These are phyloP conservation scores for Sminthurinus aureus DNA, from an alignment of 2,888 invertebrate genomes.

Conservation along the genomic window DNA sequence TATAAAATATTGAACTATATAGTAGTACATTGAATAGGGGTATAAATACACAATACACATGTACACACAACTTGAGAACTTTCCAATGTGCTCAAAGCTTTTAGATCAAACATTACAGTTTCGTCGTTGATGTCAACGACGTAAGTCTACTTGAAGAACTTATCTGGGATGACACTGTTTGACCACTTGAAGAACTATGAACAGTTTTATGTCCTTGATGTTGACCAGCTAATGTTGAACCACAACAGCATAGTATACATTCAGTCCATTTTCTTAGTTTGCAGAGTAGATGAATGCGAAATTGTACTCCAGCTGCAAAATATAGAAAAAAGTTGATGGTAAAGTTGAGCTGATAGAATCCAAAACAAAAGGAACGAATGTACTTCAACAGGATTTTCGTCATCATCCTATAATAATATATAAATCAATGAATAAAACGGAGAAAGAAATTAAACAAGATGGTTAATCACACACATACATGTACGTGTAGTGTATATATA, in stretches of 20 bases:
- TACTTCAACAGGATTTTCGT: constrained; percentile 63
- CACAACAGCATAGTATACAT: not conserved
- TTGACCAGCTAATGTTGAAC: not conserved
- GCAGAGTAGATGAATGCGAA: constrained; percentile 57
- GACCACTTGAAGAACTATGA: not conserved
- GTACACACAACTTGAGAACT: too few relatives aligned
- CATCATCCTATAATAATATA: constrained; percentile 60
- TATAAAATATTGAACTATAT: too few relatives aligned
- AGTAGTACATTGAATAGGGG: too few relatives aligned
- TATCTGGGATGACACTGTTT: not conserved
- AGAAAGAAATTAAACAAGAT: not conserved
- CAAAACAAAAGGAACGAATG: constrained; percentile 63
- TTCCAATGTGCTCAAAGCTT: too few relatives aligned
- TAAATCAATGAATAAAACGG: not conserved
- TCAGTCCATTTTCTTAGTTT: constrained; percentile 33
- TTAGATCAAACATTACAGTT: too few relatives aligned
- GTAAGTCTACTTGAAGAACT: too few relatives aligned
- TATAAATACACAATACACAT: too few relatives aligned
- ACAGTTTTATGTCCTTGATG: not conserved
- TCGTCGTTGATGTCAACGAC: too few relatives aligned
- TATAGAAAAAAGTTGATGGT: constrained; percentile 64
- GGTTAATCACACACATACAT: too few relatives aligned
- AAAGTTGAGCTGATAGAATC: constrained; percentile 63
- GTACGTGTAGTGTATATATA: not conserved
- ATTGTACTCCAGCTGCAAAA: constrained; percentile 63